Conservation (phyloP, 2,888 invertebrate genomes). For the Aleiodes alternator region DNA sequence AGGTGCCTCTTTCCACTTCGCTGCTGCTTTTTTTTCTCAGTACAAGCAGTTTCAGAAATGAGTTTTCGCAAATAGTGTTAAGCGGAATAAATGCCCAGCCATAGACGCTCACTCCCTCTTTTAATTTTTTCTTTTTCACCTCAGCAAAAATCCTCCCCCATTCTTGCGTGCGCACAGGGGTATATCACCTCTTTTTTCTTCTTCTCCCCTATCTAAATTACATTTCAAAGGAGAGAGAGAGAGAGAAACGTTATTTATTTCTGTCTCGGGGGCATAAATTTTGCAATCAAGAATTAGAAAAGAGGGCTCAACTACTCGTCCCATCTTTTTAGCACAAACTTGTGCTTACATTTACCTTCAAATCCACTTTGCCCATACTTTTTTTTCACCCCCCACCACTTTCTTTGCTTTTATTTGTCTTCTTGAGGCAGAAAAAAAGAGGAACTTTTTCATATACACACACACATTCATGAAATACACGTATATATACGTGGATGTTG, state of each 20-base stretch:
- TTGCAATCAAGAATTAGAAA: constrained; percentile 63
- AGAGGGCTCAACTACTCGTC: constrained; percentile 48
- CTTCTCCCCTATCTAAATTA: constrained; percentile 67
- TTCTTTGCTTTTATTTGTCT: not conserved
- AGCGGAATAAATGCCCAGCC: constrained; percentile 63
- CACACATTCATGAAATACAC: constrained; percentile 19
- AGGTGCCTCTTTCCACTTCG: constrained; percentile 28
- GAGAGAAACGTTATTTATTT: constrained; percentile 65
- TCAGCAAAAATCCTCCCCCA: constrained; percentile 21
- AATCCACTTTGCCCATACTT: constrained; percentile 46
- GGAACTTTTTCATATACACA: too few species aligned
- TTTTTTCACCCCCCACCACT: constrained; percentile 17
- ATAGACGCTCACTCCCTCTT: constrained; percentile 41
- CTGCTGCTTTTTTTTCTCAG: constrained; percentile 32
- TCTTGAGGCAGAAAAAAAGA: too few species aligned
- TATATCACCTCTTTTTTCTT: constrained; percentile 15
- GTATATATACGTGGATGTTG: not conserved
- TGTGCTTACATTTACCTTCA: constrained; percentile 45
- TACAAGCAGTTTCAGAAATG: constrained; percentile 61
- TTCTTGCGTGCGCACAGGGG: constrained; percentile 7
- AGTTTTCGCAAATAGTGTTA: constrained; percentile 66
- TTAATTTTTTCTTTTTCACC: constrained; percentile 41
- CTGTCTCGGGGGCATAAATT: constrained; percentile 66
- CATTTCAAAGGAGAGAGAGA: constrained; percentile 58
- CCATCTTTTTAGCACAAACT: constrained; percentile 45